These are phyloP conservation scores for Chaetodon trifascialis DNA, from an alignment of 2,113 vertebrate species.

Conservation along the genomic window DNA sequence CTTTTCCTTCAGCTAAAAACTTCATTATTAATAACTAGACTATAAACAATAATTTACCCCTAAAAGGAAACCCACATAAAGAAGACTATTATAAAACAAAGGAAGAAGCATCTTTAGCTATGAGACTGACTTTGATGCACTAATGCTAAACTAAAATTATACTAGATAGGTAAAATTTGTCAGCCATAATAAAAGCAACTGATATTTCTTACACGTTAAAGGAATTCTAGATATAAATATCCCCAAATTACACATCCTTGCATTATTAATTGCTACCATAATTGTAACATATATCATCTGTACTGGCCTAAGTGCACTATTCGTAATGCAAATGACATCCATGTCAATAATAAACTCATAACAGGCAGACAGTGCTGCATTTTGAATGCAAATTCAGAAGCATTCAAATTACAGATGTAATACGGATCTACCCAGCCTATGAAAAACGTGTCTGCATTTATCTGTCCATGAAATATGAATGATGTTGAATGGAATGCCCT, in stretches of 20 bases:
- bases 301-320: background rate
- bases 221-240: background rate
- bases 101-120: background rate
- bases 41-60: background rate
- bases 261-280: background rate
- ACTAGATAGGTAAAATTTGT: background rate
- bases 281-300: background rate
- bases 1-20: constrained; percentile 2
- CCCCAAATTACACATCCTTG: background rate
- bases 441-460: constrained; percentile 58
- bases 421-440: constrained; percentile 12
- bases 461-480: constrained; percentile 77
- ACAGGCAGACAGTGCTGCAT: background rate
- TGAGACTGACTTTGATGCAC: background rate
- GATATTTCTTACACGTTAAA: background rate
- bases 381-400: constrained; percentile 38
- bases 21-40: background rate
- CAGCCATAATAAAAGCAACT: constrained; percentile 3
- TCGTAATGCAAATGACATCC: constrained; percentile 10
- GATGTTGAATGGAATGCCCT: constrained; percentile 79
- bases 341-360: constrained; percentile 4
- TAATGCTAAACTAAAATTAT: background rate
- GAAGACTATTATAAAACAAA: background rate
- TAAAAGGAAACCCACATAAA: background rate
- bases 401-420: constrained; percentile 53